Percentiles rank a stretch among this genome's conserved stretches.
phyloP scores from a whole-genome alignment of 2,113 vertebrate genomes.

The Nannobrachium achirus region DNA sequence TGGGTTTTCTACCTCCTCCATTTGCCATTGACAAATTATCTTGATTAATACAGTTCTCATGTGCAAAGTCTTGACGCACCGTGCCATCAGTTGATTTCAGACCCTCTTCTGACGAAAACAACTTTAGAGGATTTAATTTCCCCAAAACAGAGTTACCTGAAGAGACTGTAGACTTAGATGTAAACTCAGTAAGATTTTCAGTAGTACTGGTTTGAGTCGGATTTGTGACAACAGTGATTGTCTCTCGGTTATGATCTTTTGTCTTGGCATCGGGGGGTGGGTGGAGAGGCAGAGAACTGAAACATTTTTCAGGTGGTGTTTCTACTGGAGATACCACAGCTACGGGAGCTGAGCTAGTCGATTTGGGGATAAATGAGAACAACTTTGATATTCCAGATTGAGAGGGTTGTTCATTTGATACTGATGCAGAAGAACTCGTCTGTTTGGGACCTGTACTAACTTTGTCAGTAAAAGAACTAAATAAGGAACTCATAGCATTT shows the following conservation, averaged over 20 bases:
- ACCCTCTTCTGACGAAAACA: constrained; percentile 57
- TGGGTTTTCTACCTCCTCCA: constrained; percentile 5
- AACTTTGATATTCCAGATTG: constrained; percentile 77
- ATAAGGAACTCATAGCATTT: constrained; percentile 84
- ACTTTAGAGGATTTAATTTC: constrained; percentile 81
- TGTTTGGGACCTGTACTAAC: constrained; percentile 84
- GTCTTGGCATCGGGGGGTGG: constrained; percentile 47
- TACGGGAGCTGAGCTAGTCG: constrained; percentile 67
- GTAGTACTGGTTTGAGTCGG: constrained; percentile 26
- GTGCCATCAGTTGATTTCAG: constrained; percentile 29
- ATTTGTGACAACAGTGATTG: constrained; percentile 12
- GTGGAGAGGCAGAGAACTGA: constrained; percentile 68
- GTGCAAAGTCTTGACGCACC: constrained; percentile 30
- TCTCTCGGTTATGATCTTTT: constrained; percentile 36
- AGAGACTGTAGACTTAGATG: constrained; percentile 63
- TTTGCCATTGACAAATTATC: background rate
- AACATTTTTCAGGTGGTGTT: constrained; percentile 64
- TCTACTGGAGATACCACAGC: constrained; percentile 73
- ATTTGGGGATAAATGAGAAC: constrained; percentile 77
- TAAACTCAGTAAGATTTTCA: constrained; percentile 38
- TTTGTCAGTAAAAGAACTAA: constrained; percentile 88
- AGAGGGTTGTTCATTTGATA: constrained; percentile 58
- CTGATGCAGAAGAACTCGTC: constrained; percentile 67
- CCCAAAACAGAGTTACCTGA: constrained; percentile 80
- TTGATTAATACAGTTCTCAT: constrained; percentile 14